These are phyloP conservation scores for Drosophila fuyamai DNA, from an alignment of 1,140 invertebrate species.

Conservation along the genomic window DNA sequence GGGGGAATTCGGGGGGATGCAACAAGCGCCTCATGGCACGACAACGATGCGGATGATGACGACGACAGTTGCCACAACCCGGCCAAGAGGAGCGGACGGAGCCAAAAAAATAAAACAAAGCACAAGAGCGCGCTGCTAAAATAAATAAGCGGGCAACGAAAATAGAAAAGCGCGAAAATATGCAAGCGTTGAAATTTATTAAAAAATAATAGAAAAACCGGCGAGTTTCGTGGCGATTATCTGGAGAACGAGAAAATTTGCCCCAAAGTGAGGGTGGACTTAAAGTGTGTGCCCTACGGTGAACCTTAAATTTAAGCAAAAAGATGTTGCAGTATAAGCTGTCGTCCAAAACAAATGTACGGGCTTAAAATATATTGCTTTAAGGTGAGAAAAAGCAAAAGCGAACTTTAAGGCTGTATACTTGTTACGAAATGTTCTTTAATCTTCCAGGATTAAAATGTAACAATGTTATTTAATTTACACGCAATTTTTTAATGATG, in stretches of 20 bases:
- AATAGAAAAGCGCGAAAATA: constrained; percentile 66
- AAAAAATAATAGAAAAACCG: constrained; percentile 66
- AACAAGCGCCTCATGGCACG: constrained; percentile 68
- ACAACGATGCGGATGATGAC: constrained; percentile 37
- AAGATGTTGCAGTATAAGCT: neutral
- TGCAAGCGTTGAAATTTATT: constrained; percentile 61
- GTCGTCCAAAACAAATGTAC: too few relatives aligned
- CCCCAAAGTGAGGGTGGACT: neutral
- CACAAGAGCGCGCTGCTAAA: constrained; percentile 21
- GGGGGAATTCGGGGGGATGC: constrained; percentile 42
- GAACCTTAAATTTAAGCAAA: constrained; percentile 7
- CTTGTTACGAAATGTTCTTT: too few relatives aligned
- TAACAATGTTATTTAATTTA: too few relatives aligned
- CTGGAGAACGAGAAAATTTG: constrained; percentile 2
- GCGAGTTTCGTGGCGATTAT: constrained; percentile 25
- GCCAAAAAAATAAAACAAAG: constrained; percentile 47
- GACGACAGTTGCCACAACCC: constrained; percentile 55
- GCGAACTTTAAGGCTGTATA: too few relatives aligned
- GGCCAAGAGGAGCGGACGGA: constrained; percentile 67
- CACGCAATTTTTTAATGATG: too few relatives aligned
- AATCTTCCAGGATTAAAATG: too few relatives aligned
- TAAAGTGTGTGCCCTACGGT: constrained; percentile 6
- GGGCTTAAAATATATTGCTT: too few relatives aligned
- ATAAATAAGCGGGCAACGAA: constrained; percentile 35
- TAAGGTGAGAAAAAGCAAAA: too few relatives aligned